phyloP scores from a whole-genome alignment of 2,888 invertebrate genomes.

The Tridacna crocea region DNA sequence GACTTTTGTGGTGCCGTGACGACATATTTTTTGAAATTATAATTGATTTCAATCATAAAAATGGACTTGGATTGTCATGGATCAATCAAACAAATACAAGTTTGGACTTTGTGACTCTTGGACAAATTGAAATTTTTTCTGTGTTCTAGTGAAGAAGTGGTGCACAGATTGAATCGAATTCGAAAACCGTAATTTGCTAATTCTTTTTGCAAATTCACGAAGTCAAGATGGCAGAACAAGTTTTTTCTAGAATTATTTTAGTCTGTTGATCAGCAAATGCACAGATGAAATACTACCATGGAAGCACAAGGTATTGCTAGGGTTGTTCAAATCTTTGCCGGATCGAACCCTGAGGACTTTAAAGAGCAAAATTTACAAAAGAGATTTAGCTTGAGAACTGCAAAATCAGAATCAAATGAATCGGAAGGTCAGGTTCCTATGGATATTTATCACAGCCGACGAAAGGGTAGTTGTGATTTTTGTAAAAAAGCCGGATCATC shows the following conservation, averaged over 20 bases:
- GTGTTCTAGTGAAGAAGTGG: background rate
- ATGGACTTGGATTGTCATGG: conserved; percentile 3
- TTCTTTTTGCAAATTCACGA: background rate
- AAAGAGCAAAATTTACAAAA: conserved; percentile 46
- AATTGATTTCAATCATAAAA: background rate
- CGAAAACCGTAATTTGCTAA: conserved; percentile 1
- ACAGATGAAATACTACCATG: conserved; percentile 19
- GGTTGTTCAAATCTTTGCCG: conserved; percentile 32
- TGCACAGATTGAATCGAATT: background rate
- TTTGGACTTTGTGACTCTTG: background rate
- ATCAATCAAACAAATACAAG: background rate
- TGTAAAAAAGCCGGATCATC: conserved; percentile 22
- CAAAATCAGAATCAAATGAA: background rate
- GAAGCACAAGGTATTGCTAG: conserved; percentile 31
- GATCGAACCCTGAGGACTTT: conserved; percentile 25
- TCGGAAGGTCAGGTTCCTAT: conserved; percentile 25
- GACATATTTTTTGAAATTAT: background rate
- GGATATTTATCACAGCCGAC: conserved; percentile 28
- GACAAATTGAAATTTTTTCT: background rate
- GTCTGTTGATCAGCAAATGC: conserved; percentile 16
- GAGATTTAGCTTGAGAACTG: conserved; percentile 34
- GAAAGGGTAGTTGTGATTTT: conserved; percentile 18
- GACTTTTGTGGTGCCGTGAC: background rate
- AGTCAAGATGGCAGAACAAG: conserved; percentile 10
- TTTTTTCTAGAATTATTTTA: conserved; percentile 13